phyloP scores from a whole-genome alignment of 2,113 vertebrate genomes.

The Chlorocebus sabaeus region DNA sequence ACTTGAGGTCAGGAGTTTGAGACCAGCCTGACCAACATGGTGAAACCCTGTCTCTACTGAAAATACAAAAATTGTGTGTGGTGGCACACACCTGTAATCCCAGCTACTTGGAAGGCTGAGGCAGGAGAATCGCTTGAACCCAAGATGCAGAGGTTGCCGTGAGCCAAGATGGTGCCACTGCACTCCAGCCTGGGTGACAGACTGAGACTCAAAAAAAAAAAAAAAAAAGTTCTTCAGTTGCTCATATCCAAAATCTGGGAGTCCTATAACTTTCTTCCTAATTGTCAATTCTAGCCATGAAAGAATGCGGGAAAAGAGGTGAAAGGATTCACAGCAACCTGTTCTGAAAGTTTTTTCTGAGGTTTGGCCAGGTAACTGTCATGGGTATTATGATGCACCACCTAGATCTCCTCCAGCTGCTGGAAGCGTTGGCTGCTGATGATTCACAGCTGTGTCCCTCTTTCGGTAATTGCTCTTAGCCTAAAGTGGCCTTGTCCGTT shows the following conservation, averaged over 20 bases:
- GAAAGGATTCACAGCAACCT: constrained; percentile 21
- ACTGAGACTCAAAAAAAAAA: too few species aligned
- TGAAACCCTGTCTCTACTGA: too few species aligned
- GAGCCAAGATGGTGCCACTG: too few species aligned
- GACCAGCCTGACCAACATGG: too few species aligned
- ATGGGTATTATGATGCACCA: not conserved
- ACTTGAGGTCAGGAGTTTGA: too few species aligned
- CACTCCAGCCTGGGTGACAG: too few species aligned
- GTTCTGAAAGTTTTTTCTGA: not conserved
- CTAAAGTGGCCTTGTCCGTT: not conserved
- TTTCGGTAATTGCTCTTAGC: not conserved
- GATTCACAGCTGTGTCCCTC: not conserved
- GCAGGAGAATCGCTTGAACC: too few species aligned
- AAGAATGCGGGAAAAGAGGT: not conserved
- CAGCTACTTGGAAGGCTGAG: too few species aligned
- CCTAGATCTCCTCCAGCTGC: not conserved
- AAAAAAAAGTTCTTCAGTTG: not conserved
- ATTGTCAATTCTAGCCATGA: not conserved
- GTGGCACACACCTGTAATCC: too few species aligned
- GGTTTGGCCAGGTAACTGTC: not conserved
- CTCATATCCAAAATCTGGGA: not conserved
- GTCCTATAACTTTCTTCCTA: not conserved
- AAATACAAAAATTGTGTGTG: too few species aligned
- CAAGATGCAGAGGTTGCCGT: too few species aligned
- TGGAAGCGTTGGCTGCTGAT: not conserved